phyloP scores from a whole-genome alignment of 2,797 vertebrate genomes.

The Micrastur ruficollis region DNA sequence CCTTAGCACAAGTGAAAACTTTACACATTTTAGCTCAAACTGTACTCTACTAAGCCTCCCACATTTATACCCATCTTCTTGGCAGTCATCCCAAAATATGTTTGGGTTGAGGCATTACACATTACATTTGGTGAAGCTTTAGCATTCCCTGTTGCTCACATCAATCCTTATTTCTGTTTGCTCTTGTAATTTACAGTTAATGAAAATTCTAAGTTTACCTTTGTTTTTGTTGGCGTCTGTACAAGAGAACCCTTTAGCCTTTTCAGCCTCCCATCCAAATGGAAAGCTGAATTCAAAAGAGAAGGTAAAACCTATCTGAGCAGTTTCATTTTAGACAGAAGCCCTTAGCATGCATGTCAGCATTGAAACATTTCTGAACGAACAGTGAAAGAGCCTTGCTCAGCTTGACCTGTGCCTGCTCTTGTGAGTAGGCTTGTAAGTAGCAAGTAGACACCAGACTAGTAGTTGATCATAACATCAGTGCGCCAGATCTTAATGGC shows the following conservation, averaged over 20 bases:
- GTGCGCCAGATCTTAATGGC: neutral
- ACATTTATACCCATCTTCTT: conserved; percentile 58
- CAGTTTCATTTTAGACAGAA: conserved; percentile 43
- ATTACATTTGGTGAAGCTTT: conserved; percentile 65
- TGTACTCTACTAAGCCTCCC: conserved; percentile 59
- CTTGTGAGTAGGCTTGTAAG: neutral
- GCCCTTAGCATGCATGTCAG: neutral
- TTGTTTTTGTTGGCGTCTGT: conserved; percentile 63
- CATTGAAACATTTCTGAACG: conserved; percentile 19
- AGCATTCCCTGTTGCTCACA: conserved; percentile 65
- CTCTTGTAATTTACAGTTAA: conserved; percentile 72
- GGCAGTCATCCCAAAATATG: conserved; percentile 67
- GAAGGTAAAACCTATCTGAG: conserved; percentile 41
- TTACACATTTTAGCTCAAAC: conserved; percentile 63
- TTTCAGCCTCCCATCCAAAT: conserved; percentile 46
- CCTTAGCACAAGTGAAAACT: conserved; percentile 65
- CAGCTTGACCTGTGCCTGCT: neutral
- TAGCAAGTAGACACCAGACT: neutral
- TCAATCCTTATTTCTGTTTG: conserved; percentile 70
- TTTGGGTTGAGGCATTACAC: conserved; percentile 67
- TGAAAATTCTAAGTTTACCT: conserved; percentile 75
- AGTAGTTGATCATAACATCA: neutral
- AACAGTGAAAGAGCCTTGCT: conserved; percentile 27
- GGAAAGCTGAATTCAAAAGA: conserved; percentile 38
- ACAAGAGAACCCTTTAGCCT: conserved; percentile 65